Evolutionary conservation across 1,140 invertebrate genomes (phyloP), one percentile per base, ranked within the genome.

Genomic region (Drosophila pseudoobscura): DNA sequence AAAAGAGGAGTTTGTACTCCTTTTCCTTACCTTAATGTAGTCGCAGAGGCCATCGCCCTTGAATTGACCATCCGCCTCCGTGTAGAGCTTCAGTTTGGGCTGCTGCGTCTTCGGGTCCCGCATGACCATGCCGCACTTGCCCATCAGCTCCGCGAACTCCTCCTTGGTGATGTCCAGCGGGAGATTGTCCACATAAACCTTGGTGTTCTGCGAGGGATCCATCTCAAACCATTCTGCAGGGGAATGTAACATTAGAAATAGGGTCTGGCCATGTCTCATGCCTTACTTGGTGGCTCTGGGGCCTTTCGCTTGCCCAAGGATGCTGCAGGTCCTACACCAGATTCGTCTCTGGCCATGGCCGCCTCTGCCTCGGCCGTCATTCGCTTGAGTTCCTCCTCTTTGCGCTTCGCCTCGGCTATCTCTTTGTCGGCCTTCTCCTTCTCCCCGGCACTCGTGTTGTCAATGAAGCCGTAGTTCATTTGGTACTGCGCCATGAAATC

Each of bases 31-130:
- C 94, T 98, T 99, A 20, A 99, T 98, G 89, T 99, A 99, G 75
- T 97, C 97, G 92, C 98, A 99, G 6, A 98, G 93, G 15, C 96
- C 99, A 93, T 99, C 99, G 13, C 99, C 99, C 93, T 99, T 99
- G 9, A 97, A 93, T 73, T 95, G 93, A 3, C 97, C 96, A 83
- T 96, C 94, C 45, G 94, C 91, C 87, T 99, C 97, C 76, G 93
- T 95, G 91, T 99, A 99, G 8, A 99, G 90, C 93, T 99, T 99
- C 0, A 99, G 93, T 93, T 99, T 99, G 87, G 96, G 96, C 90
- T 97, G 96, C 61, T 95, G 95, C 4, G 93, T 95, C 35, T 94
- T 93, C 0, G 96, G 94, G 92, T 99, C 98, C 75, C 96, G 94
- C 93, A 98, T 97, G 15, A 99, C 94, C 20, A 99, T 93, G n/a